Evolutionary conservation across 2,797 vertebrate genomes (phyloP).

Genomic region (Diplodus puntazzo): DNA sequence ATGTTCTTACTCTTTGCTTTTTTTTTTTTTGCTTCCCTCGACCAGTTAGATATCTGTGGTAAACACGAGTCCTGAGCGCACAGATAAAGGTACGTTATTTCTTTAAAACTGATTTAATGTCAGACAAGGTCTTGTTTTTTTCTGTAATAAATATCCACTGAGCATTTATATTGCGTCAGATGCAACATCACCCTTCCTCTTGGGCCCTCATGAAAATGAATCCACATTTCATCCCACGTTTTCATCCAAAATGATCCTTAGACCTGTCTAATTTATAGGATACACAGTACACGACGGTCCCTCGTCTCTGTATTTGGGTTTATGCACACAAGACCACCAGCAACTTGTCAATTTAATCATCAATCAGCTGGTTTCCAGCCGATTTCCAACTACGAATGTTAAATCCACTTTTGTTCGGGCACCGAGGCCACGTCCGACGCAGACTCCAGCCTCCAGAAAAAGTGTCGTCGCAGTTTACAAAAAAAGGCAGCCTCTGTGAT

Average conservation of each 20-base stretch:
- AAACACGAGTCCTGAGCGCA: not conserved
- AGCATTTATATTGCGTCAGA: not conserved
- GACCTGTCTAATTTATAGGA: not conserved
- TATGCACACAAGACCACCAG: not conserved
- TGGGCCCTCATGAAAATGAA: conserved; percentile 1
- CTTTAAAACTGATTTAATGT: not conserved
- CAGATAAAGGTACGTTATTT: not conserved
- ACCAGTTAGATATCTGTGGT: not conserved
- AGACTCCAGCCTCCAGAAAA: conserved; percentile 23
- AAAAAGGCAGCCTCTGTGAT: conserved; percentile 36
- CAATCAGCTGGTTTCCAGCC: not conserved
- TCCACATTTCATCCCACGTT: not conserved
- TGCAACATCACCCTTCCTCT: not conserved
- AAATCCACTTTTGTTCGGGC: not conserved
- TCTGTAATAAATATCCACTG: not conserved
- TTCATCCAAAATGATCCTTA: not conserved
- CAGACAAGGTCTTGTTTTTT: not conserved
- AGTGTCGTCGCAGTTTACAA: conserved; percentile 53
- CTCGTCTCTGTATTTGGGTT: not conserved
- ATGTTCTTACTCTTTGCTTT: not conserved
- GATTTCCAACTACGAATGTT: not conserved
- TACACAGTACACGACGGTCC: too few species aligned
- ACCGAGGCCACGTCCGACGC: conserved; percentile 16
- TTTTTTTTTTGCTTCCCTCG: not conserved
- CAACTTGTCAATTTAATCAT: not conserved